Evolutionary conservation across 64 coral and sea anemone species (phyloP), one percentile per base, ranked within the genome.

Genomic region (Actinia tenebrosa): DNA sequence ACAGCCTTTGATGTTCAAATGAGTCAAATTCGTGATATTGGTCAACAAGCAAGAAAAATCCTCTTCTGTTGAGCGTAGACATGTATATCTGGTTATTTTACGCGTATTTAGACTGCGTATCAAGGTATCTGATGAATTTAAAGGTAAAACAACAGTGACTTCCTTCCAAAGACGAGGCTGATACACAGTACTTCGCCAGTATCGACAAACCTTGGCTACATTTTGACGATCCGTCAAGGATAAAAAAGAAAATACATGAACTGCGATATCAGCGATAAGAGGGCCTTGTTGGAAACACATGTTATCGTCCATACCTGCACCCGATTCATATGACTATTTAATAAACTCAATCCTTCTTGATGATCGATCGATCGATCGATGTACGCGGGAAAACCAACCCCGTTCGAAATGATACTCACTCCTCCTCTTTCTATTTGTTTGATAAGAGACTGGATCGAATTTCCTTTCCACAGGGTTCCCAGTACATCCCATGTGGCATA

Each of bases 231-330:
- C 89, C 30, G 71, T 10, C 4, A 87, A 53, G 66, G 89, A 88
- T 53, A 98, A 81, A 77, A 94, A 98, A 22, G 92, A 92, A 82
- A 98, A 98, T 1, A 98, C 92, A 62, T 92, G 88, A 15, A 84
- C 89, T 23, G 96, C 92, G 62, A 94, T 83, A 60, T 98, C 96
- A 53, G 96, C 86, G 53, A 98, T 98, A 15, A 98, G 80, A 77
- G 96, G 96, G 7, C 96, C 96, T 90, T 94, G 92, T 16, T 94
- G 80, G 45, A 83, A 58, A 58, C 44, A 1, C 11, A 83, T 45
- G 45, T 50, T 11, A 30, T 52, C 80, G 5, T 83, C 80, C 80
- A 83, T 83, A 11, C 10, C 56, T 58, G 10, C 3, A 5, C 7
- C 56, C 13, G 10, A 58, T 58, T 10, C 56, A 58, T 14, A 58